phyloP scores from a whole-genome alignment of 1,140 invertebrate species.

The Aphelinus certus region DNA sequence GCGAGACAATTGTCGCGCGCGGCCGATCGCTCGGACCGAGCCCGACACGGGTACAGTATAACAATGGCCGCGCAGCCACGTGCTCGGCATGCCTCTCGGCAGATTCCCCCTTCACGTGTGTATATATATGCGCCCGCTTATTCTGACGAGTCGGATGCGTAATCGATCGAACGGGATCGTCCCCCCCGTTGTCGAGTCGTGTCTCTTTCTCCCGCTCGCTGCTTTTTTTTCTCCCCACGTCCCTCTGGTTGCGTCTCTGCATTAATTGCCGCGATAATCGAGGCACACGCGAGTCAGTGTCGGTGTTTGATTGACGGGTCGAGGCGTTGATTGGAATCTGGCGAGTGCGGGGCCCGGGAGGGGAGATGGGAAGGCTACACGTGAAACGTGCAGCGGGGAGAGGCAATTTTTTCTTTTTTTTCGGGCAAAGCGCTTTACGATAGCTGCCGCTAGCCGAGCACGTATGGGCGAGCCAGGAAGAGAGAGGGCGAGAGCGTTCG shows the following conservation, averaged over 20 bases:
- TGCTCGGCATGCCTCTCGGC: too few species aligned
- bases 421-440: background rate
- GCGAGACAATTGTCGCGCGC: too few species aligned
- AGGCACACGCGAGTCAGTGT: background rate
- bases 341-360: too few species aligned
- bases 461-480: background rate
- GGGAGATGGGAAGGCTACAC: too few species aligned
- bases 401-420: constrained; percentile 11
- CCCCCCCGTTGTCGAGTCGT: background rate
- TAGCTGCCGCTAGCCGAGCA: background rate
- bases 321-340: constrained; percentile 18
- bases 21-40: too few species aligned
- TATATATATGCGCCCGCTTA: constrained; percentile 1
- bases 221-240: background rate
- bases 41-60: too few species aligned
- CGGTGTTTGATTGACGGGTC: constrained; percentile 8
- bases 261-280: constrained; percentile 23
- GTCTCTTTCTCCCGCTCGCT: background rate
- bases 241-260: background rate
- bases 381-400: too few species aligned
- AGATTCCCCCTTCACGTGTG: too few species aligned
- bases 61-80: too few species aligned
- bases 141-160: constrained; percentile 9
- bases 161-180: constrained; percentile 9
- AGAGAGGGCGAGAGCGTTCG: background rate